phyloP scores from a whole-genome alignment of 2,888 invertebrate species.

The Xanthia icteritia region DNA sequence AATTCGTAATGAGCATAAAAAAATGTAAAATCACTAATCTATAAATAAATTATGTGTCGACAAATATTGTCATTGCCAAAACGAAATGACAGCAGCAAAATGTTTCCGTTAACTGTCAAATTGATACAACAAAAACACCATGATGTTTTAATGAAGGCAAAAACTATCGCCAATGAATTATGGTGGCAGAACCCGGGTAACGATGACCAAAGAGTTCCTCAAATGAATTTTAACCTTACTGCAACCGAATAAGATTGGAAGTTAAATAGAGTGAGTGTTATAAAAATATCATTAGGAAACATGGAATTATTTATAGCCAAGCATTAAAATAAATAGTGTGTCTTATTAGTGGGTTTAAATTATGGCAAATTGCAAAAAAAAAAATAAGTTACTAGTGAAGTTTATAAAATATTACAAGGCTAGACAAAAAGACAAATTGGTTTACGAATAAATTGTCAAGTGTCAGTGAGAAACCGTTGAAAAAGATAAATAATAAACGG shows the following conservation, averaged over 20 bases:
- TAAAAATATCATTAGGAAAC: constrained; percentile 31
- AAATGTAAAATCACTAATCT: too few species aligned
- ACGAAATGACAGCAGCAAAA: constrained; percentile 59
- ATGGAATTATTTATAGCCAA: constrained; percentile 33
- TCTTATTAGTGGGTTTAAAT: constrained; percentile 44
- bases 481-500: not conserved
- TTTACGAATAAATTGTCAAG: constrained; percentile 25
- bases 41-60: constrained; percentile 31
- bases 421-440: constrained; percentile 29
- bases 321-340: constrained; percentile 48
- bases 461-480: not conserved
- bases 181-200: constrained; percentile 64
- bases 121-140: constrained; percentile 67
- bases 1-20: too few species aligned
- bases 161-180: constrained; percentile 66
- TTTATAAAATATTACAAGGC: constrained; percentile 11
- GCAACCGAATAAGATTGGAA: constrained; percentile 35
- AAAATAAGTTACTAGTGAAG: not conserved
- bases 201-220: constrained; percentile 45
- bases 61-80: constrained; percentile 38
- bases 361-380: constrained; percentile 23
- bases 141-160: constrained; percentile 66
- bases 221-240: constrained; percentile 54
- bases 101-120: constrained; percentile 66
- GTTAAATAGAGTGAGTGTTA: constrained; percentile 5